Conservation (phyloP, 2,797 vertebrate genomes). For the Chloroceryle inda region DNA sequence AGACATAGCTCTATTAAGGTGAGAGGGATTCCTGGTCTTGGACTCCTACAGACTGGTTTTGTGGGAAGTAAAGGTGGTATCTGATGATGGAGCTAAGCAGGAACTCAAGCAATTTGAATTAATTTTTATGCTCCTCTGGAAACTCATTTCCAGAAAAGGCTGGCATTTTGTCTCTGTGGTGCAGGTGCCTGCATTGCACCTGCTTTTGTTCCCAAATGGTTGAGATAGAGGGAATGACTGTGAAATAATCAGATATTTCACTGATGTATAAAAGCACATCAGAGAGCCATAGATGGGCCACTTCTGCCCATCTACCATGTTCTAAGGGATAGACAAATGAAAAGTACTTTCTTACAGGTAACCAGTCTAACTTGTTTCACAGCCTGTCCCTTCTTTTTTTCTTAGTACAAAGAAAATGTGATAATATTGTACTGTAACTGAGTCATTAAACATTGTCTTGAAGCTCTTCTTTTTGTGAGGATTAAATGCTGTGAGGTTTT, state of each 20-base stretch:
- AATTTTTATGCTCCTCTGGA: not conserved
- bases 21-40: constrained; percentile 30
- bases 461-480: not conserved
- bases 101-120: not conserved
- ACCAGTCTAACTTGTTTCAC: not conserved
- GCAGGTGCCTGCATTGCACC: not conserved
- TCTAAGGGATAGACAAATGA: not conserved
- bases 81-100: not conserved
- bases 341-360: not conserved
- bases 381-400: not conserved
- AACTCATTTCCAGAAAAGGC: not conserved
- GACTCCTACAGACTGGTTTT: not conserved
- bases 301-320: not conserved
- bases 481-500: not conserved
- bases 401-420: not conserved
- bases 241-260: not conserved
- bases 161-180: not conserved
- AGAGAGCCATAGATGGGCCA: not conserved
- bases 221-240: not conserved
- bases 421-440: not conserved
- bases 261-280: not conserved
- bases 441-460: not conserved
- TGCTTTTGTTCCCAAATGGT: not conserved
- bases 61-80: not conserved
- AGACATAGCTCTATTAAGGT: constrained; percentile 44